A percentile compares a stretch with the other conserved stretches of the same genome.
Evolutionary conservation across 2,113 vertebrate species (phyloP).

Genomic region (Heterotilapia buettikoferi): DNA sequence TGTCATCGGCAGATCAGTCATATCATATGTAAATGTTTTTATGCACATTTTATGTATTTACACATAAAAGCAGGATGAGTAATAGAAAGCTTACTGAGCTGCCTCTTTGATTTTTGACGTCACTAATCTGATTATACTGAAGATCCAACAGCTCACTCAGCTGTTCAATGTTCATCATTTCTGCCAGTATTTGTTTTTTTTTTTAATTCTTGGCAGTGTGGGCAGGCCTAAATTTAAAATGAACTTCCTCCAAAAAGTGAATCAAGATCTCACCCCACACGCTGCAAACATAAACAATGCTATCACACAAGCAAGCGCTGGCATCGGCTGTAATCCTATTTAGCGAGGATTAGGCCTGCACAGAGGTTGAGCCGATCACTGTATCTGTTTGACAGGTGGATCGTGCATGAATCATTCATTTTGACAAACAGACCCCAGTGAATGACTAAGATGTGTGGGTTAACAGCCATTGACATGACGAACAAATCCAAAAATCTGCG

Average conservation of each 20-base stretch:
- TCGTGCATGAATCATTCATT: slow-evolving; percentile 41
- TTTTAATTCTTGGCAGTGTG: background rate
- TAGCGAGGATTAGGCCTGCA: slow-evolving; percentile 25
- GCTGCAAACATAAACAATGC: slow-evolving; percentile 27
- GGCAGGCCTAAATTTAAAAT: slow-evolving; percentile 9
- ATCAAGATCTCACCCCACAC: slow-evolving; percentile 37
- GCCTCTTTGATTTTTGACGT: background rate
- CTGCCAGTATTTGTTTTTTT: background rate
- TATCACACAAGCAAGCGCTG: slow-evolving; percentile 18
- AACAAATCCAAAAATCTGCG: background rate
- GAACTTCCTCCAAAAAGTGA: slow-evolving; percentile 8
- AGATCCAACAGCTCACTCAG: background rate
- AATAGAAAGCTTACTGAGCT: background rate
- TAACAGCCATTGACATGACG: background rate
- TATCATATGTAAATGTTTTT: background rate
- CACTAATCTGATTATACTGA: background rate
- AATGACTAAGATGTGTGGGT: slow-evolving; percentile 9
- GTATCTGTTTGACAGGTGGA: slow-evolving; percentile 48
- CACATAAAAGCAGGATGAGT: background rate
- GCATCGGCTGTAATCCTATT: slow-evolving; percentile 43
- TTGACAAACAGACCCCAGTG: slow-evolving; percentile 13
- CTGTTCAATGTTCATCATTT: background rate
- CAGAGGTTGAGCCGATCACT: slow-evolving; percentile 43
- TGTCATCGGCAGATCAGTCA: background rate
- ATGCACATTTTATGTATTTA: background rate